Conservation (phyloP, 2,113 vertebrate species). For the Rhea pennata region DNA sequence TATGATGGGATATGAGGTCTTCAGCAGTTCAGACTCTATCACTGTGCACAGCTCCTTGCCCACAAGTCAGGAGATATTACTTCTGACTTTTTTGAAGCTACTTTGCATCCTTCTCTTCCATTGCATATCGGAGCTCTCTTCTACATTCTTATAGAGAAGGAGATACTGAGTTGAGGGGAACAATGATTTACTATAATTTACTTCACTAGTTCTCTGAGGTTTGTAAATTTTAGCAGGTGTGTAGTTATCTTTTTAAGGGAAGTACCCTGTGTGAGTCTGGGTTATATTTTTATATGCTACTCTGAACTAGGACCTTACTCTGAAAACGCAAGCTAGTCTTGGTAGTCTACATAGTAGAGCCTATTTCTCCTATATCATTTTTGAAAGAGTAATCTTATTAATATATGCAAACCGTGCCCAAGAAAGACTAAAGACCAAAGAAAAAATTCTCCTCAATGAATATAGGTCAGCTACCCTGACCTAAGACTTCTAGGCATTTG, state of each 20-base stretch:
- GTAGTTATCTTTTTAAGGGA: too few species aligned
- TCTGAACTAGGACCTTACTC: background rate
- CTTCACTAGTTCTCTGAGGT: background rate
- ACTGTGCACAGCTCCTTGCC: accelerated
- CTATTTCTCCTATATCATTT: background rate
- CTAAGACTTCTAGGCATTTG: accelerated
- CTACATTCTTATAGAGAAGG: background rate
- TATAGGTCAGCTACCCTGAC: background rate
- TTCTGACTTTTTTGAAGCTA: background rate
- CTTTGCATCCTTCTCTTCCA: background rate
- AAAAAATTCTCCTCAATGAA: background rate
- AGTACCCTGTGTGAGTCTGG: background rate
- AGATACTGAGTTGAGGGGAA: background rate
- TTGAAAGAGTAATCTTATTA: background rate
- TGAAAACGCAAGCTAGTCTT: background rate
- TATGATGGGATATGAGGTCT: background rate
- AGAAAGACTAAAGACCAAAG: background rate
- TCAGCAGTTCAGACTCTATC: background rate
- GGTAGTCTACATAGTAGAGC: background rate
- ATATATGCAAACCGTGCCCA: background rate
- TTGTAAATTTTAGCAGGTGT: background rate
- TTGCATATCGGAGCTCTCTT: background rate
- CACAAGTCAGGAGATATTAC: background rate
- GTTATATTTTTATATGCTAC: background rate
- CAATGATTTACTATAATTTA: background rate